phyloP scores from a whole-genome alignment of 2,797 vertebrate genomes.

The Cryptoblepharus egeriae region DNA sequence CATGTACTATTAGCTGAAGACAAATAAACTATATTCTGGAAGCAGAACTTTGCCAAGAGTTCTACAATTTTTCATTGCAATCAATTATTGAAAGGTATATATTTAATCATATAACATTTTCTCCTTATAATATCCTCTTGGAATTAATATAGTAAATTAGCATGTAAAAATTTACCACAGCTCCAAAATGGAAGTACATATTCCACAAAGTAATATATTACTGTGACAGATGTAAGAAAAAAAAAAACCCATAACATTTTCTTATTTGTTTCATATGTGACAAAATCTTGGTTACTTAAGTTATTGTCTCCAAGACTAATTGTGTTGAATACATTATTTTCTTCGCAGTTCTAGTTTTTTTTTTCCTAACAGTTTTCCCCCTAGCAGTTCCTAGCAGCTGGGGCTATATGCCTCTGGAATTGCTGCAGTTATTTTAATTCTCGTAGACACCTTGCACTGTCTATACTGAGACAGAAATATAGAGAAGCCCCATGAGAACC shows the following conservation, averaged over 20 bases:
- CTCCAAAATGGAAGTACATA: neutral
- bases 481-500: constrained; percentile 35
- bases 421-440: constrained; percentile 45
- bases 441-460: constrained; percentile 26
- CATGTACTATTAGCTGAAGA: neutral
- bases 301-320: neutral
- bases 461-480: constrained; percentile 16
- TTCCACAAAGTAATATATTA: neutral
- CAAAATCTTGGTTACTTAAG: neutral
- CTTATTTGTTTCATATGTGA: neutral
- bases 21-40: neutral
- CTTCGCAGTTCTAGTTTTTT: too few species aligned
- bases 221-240: too few species aligned
- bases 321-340: neutral
- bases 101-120: constrained; percentile 37
- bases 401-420: constrained; percentile 12
- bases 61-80: constrained; percentile 11
- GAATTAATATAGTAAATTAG: neutral
- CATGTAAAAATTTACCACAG: neutral
- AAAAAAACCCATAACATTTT: neutral
- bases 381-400: too few species aligned
- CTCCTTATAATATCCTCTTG: constrained; percentile 32
- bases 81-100: constrained; percentile 41
- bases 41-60: neutral
- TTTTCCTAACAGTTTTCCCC: neutral